Evolutionary conservation across 2,113 vertebrate species (phyloP), one percentile per base, ranked within the genome.

Genomic region (Heteronetta atricapilla): DNA sequence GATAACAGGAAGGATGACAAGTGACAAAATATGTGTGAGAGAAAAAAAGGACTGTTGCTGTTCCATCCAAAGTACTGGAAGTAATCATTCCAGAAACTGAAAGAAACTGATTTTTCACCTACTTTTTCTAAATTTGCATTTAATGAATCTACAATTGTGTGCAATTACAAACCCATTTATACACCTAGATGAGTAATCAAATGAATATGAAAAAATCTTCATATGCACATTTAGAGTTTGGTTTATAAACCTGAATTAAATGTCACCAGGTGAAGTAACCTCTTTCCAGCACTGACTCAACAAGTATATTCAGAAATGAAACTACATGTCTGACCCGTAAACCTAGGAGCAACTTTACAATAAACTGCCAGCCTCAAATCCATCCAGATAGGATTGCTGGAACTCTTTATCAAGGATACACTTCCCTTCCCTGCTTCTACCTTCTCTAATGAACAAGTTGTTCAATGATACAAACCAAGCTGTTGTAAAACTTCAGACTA

Each of bases 391-490:
- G 56, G 38, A 13, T 3, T 52, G 28, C 55, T 92, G 60, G 53
- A 62, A 78, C 84, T 78, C 25, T 56, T 67, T 68, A 23, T 63
- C 31, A 88, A 77, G 77, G 60, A 74, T n/a, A 38, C 29, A 26
- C 15, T 73, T 63, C 66, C 82, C 75, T 94, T 91, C 29, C 22
- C 15, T 2, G 6, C 17, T 92, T 82, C 60, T 69, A n/a, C 81
- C 53, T 94, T 86, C 80, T 55, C 40, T 74, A 82, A 83, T 67
- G 92, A 94, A 94, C 89, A 95, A 96, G 94, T 62, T 95, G 87
- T 96, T 94, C 95, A 72, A 81, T 94, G 53, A 95, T 76, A 74
- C 42, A 95, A 96, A 88, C 44, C 88, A 96, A 97, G 89, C 94
- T 89, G 93, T 93, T 95, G 53, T 91, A 94, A 97, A 86, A 95